Conservation (phyloP, 2,888 invertebrate genomes). For the Rhaphigaster nebulosa region DNA sequence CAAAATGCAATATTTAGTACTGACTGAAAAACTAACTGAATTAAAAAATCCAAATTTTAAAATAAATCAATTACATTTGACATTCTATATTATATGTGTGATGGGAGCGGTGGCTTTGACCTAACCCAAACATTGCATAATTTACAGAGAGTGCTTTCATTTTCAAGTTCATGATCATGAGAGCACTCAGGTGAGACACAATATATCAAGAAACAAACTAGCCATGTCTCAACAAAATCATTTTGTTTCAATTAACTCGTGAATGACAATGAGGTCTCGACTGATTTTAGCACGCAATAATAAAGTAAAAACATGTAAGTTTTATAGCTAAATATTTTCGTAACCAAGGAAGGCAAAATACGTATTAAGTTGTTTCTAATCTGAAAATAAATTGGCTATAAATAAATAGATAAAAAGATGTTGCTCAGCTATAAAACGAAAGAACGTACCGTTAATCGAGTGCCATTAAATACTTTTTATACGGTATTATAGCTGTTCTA, state of each 20-base stretch:
- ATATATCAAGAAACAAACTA: neutral
- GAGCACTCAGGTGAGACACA: neutral
- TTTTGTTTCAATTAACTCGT: neutral
- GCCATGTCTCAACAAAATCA: neutral
- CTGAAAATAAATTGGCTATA: neutral
- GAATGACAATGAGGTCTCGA: neutral
- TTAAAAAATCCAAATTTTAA: too few relatives aligned
- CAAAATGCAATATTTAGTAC: too few relatives aligned
- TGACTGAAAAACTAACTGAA: too few relatives aligned
- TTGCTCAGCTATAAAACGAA: neutral
- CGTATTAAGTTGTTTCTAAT: neutral
- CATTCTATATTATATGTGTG: too few relatives aligned
- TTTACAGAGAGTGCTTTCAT: neutral
- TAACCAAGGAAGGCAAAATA: neutral
- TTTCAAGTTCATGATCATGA: neutral
- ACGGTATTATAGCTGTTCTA: neutral
- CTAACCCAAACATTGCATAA: neutral
- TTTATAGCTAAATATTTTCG: too few relatives aligned
- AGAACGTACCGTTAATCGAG: neutral
- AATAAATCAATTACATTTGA: too few relatives aligned
- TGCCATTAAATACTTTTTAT: slow-evolving; percentile 36
- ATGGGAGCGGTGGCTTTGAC: neutral
- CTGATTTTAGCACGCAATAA: too few relatives aligned
- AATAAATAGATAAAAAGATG: neutral
- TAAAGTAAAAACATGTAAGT: too few relatives aligned